Percentiles rank a stretch among this genome's conserved stretches.
These are phyloP conservation scores for Trichonephila clavata DNA, from an alignment of 1,140 invertebrate species.

Conservation along the genomic window DNA sequence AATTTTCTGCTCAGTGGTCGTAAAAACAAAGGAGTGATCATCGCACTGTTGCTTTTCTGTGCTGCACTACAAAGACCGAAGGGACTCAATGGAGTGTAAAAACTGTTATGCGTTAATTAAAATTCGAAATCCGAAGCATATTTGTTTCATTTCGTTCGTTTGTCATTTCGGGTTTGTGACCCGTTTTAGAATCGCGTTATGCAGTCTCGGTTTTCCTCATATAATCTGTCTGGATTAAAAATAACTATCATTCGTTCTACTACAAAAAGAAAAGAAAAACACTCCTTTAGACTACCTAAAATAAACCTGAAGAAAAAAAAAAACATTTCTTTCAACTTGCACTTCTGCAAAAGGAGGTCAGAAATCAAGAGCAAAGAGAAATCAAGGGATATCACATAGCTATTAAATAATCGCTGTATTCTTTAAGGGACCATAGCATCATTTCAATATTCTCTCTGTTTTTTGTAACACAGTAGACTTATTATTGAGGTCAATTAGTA, in stretches of 20 bases:
- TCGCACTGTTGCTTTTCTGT: neutral
- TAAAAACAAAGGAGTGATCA: neutral
- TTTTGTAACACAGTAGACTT: too few species aligned
- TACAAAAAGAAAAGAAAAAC: neutral
- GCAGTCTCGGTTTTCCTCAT: neutral
- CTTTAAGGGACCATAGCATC: neutral
- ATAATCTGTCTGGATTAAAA: constrained; percentile 1
- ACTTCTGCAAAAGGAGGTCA: neutral
- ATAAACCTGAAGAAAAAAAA: neutral
- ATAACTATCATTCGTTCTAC: neutral
- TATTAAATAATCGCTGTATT: neutral
- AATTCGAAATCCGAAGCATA: neutral
- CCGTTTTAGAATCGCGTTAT: neutral
- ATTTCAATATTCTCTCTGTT: neutral
- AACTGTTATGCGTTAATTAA: neutral
- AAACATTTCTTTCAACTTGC: too few species aligned
- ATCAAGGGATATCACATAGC: too few species aligned
- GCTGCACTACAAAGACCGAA: neutral
- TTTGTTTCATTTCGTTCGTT: neutral
- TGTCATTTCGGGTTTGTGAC: neutral
- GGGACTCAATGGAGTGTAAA: neutral
- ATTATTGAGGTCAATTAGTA: too few species aligned
- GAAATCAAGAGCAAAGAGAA: neutral
- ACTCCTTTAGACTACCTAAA: neutral
- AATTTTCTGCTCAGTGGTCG: neutral